Evolutionary conservation across 2,888 invertebrate species (phyloP).

Genomic region (Boloria selene): DNA sequence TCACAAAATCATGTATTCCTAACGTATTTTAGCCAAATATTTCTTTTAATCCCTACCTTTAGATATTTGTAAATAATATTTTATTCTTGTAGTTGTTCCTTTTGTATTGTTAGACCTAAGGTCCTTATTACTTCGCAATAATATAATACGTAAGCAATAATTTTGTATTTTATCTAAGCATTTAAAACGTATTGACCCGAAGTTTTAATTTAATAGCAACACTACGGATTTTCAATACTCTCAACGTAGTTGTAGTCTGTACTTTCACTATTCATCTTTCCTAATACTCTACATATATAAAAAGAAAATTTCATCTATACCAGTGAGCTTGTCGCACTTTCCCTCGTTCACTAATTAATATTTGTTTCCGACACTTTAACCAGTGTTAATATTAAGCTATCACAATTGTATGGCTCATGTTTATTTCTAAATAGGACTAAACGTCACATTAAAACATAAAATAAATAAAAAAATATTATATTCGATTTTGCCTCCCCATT

Average conservation of each 20-base stretch:
- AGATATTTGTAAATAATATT: conserved; percentile 77
- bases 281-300: conserved; percentile 15
- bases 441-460: conserved; percentile 12
- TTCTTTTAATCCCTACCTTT: conserved; percentile 70
- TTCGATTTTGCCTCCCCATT: conserved; percentile 15
- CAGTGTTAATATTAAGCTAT: conserved; percentile 7
- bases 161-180: conserved; percentile 62
- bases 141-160: conserved; percentile 77
- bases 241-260: conserved; percentile 23
- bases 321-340: conserved; percentile 24
- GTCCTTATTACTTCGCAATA: conserved; percentile 77
- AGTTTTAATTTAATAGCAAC: conserved; percentile 35
- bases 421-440: conserved; percentile 7
- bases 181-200: conserved; percentile 41
- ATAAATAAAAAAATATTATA: conserved; percentile 18
- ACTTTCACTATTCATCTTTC: conserved; percentile 22
- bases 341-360: conserved; percentile 2
- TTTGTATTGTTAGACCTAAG: conserved; percentile 74
- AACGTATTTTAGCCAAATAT: conserved; percentile 80
- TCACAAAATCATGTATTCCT: conserved; percentile 69
- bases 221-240: conserved; percentile 26
- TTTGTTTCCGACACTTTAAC: conserved; percentile 1
- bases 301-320: conserved; percentile 18
- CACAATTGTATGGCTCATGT: conserved; percentile 19
- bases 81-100: conserved; percentile 77